A percentile compares a stretch with the other conserved stretches of the same genome.
phyloP scores from a whole-genome alignment of 1,140 invertebrate species.

The Thaumetopoea pityocampa region DNA sequence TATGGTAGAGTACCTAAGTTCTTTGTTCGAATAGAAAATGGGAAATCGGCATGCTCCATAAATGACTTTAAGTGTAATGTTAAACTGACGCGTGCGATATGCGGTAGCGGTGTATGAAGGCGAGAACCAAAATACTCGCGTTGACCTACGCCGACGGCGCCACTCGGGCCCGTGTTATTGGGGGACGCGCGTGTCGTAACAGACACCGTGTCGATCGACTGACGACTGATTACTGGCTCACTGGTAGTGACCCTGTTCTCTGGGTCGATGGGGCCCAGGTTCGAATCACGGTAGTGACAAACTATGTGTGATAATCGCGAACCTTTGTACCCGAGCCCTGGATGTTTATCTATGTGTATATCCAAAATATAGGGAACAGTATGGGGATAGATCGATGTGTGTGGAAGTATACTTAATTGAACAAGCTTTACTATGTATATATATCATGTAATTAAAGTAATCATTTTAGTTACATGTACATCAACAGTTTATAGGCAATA shows the following conservation, averaged over 20 bases:
- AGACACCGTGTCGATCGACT: slow-evolving; percentile 21
- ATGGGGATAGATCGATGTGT: too few relatives aligned
- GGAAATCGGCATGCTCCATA: slow-evolving; percentile 16
- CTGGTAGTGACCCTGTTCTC: too few relatives aligned
- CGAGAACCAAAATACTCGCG: slow-evolving; percentile 61
- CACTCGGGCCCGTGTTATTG: slow-evolving; percentile 38
- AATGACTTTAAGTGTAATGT: slow-evolving; percentile 67
- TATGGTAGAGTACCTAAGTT: slow-evolving; percentile 10
- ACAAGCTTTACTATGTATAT: neutral
- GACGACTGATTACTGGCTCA: slow-evolving; percentile 1
- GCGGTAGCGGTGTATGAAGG: slow-evolving; percentile 69
- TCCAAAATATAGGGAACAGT: too few relatives aligned
- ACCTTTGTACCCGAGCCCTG: too few relatives aligned
- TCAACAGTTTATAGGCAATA: slow-evolving; percentile 15
- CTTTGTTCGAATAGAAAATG: slow-evolving; percentile 10
- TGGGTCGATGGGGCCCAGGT: too few relatives aligned
- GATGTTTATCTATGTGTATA: too few relatives aligned
- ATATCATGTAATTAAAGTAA: neutral
- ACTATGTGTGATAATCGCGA: too few relatives aligned
- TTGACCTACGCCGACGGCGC: slow-evolving; percentile 58
- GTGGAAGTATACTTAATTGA: neutral
- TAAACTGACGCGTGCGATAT: slow-evolving; percentile 57
- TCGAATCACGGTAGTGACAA: neutral
- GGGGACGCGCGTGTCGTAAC: slow-evolving; percentile 23
- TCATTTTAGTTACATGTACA: neutral